Conservation (phyloP, 2,113 vertebrate species). For the Turdus rufiventris region DNA sequence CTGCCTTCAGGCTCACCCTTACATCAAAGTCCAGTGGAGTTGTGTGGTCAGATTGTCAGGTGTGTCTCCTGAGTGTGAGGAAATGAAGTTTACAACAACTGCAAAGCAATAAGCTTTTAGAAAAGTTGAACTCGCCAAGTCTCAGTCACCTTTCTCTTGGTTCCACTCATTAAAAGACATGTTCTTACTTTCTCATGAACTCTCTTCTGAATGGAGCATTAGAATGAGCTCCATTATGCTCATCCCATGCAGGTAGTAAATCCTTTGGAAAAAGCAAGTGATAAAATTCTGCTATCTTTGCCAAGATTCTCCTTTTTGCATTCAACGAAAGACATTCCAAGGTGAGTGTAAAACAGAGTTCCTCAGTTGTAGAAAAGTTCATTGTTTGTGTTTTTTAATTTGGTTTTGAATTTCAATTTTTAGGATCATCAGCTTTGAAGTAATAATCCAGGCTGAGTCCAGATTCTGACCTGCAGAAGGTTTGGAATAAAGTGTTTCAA, state of each 20-base stretch:
- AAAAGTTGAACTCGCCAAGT: background rate
- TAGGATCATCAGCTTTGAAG: background rate
- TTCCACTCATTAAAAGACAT: background rate
- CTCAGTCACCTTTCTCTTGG: background rate
- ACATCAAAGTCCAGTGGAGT: background rate
- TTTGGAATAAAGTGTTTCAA: background rate
- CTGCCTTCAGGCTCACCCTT: background rate
- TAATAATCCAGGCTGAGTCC: background rate
- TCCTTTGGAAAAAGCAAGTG: background rate
- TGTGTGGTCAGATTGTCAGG: background rate
- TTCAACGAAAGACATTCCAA: background rate
- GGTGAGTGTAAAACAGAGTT: background rate
- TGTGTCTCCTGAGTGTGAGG: background rate
- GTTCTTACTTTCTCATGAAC: background rate
- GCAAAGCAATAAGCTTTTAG: background rate
- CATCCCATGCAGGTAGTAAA: slow-evolving; percentile 1
- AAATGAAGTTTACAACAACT: background rate
- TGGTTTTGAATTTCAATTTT: background rate
- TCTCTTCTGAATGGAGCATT: background rate
- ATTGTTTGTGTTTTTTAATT: background rate
- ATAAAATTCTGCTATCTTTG: background rate
- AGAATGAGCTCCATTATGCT: background rate
- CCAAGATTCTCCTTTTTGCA: background rate
- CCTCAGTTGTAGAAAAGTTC: background rate
- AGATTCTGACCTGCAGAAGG: background rate